Evolutionary conservation across 2,113 vertebrate species (phyloP).

Genomic region (Sapayoa aenigma): DNA sequence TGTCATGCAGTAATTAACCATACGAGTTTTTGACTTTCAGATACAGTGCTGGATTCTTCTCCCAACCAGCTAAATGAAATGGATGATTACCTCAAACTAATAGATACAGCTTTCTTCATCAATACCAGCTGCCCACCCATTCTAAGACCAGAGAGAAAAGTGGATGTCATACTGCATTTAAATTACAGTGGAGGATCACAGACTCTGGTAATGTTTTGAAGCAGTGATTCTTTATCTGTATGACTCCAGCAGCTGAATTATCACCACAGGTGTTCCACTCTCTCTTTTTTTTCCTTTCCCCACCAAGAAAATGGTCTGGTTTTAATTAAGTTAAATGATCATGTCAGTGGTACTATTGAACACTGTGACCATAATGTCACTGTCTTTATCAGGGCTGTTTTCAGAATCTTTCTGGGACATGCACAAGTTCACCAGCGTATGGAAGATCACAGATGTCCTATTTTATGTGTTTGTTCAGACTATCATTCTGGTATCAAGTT

Average conservation of each 20-base stretch:
- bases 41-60: slow-evolving; percentile 72
- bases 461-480: neutral
- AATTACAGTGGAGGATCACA: slow-evolving; percentile 75
- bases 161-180: slow-evolving; percentile 79
- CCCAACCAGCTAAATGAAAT: slow-evolving; percentile 69
- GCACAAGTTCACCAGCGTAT: neutral
- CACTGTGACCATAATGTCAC: neutral
- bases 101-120: slow-evolving; percentile 78
- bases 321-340: neutral
- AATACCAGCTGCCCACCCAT: slow-evolving; percentile 79
- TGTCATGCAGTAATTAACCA: neutral
- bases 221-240: neutral
- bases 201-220: slow-evolving; percentile 61
- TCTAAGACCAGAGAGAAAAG: slow-evolving; percentile 73
- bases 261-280: no score
- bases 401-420: neutral
- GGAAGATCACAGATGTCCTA: neutral
- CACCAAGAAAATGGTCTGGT: neutral
- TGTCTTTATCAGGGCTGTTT: neutral
- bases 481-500: neutral
- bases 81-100: slow-evolving; percentile 67
- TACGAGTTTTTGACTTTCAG: slow-evolving; percentile 46
- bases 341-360: neutral
- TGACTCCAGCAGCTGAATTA: neutral
- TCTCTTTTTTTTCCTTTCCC: rapidly evolving